Base-by-base conservation (phyloP, 2,888 invertebrate genomes). In the Eucera pruinosa region DNA sequence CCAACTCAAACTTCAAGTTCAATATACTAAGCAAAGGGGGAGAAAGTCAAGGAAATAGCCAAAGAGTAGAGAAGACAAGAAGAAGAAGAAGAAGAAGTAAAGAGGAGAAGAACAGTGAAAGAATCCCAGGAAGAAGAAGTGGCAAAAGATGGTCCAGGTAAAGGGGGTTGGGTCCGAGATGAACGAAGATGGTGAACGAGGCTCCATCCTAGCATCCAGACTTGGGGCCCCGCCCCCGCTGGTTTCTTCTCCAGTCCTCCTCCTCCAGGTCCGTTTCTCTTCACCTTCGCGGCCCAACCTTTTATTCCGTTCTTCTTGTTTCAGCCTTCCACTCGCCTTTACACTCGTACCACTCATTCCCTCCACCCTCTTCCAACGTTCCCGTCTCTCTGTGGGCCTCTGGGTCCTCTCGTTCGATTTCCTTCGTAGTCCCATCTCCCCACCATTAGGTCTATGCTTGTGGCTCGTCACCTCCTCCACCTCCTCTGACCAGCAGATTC, bases 161-260 rank as follows among this genome's bases (percentile, higher is more conserved):
- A 71, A 84, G 88, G 87, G 89, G 89, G 90, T 90, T 89, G 90
- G 90, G 87, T 90, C 85, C 88, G 87, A 89, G 88, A 90, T 87
- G 89, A 86, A 88, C 87, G 89, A 90, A 88, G 90, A 89, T 89
- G 90, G 89, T 88, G 89, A 89, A 89, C 85, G 85, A 79, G 83
- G 85, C 87, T 89, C 90, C 90, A 89, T 91, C 89, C 87, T 89
- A 87, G 90, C 89, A 91, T 90, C 89, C 87, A 78, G 87, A 86
- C 81, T 80, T 74, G 84, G 88, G 84, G 90, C 90, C 88, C 91
- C 90, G 90, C 91, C 90, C 90, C 89, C 89, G 87, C 88, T 84
- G 82, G 84, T 82, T 85, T 85, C 87, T 84, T 83, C 86, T 82
- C 81, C 82, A 86, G 80, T 79, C 84, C 84, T 83, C 86, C 87